Percentiles rank a stretch among this genome's conserved stretches.
Conservation (phyloP, 2,797 vertebrate species). For the Sternarchorhynchus goeldii region DNA sequence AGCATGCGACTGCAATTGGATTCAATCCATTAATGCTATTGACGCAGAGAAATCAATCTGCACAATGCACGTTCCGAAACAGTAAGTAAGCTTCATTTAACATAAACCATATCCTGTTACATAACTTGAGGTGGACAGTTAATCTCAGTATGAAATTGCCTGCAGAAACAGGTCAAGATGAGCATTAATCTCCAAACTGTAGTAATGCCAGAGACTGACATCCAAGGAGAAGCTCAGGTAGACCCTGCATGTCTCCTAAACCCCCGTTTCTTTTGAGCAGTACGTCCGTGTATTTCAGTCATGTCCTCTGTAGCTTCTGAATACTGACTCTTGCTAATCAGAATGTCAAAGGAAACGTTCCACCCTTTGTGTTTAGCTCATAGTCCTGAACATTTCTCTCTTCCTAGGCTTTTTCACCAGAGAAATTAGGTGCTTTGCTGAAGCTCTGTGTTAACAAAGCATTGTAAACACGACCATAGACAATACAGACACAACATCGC, state of each 20-base stretch:
- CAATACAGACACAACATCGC: slow-evolving; percentile 25
- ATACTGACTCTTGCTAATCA: not conserved
- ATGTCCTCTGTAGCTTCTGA: no score
- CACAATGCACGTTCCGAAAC: not conserved
- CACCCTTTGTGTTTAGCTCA: no score
- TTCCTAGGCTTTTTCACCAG: no score
- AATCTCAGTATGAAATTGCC: slow-evolving; percentile 34
- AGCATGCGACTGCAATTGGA: not conserved
- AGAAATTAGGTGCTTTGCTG: no score
- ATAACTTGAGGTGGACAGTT: slow-evolving; percentile 19
- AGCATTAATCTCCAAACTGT: slow-evolving; percentile 11
- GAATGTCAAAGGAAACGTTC: not conserved
- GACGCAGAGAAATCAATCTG: slow-evolving; percentile 8
- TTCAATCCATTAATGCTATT: not conserved
- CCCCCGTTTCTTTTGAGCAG: slow-evolving; percentile 7
- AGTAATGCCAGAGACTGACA: slow-evolving; percentile 22
- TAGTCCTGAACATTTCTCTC: not conserved
- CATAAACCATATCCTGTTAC: slow-evolving; percentile 20
- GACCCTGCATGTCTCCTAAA: not conserved
- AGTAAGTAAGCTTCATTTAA: not conserved
- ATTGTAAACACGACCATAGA: not conserved
- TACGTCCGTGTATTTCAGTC: not conserved
- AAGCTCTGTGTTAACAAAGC: not conserved
- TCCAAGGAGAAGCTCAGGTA: not conserved
- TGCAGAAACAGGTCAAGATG: slow-evolving; percentile 7